A percentile compares a stretch with the other conserved stretches of the same genome.
phyloP scores from a whole-genome alignment of 1,140 invertebrate genomes.

The Atta colombica region DNA sequence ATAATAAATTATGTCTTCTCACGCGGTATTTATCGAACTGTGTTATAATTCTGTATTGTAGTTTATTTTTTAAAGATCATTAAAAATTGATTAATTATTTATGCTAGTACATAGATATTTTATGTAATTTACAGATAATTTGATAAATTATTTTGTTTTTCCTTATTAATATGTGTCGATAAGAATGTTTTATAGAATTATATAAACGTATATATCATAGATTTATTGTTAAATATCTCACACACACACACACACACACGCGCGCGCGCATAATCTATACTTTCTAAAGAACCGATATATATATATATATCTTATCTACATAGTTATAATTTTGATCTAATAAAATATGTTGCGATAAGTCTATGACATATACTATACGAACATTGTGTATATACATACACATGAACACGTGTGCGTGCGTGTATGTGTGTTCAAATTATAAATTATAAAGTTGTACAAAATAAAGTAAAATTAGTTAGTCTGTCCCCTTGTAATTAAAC shows the following conservation, averaged over 20 bases:
- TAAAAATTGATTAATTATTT: conserved; percentile 56
- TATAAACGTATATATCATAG: conserved; percentile 14
- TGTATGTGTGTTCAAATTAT: not conserved
- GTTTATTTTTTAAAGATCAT: not conserved
- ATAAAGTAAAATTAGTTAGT: not conserved
- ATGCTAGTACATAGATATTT: conserved; percentile 56
- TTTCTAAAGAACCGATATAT: not conserved
- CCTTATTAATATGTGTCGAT: not conserved
- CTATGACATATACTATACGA: conserved; percentile 8
- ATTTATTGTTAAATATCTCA: conserved; percentile 11
- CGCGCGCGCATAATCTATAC: no score
- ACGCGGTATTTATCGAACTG: conserved; percentile 35
- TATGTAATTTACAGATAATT: conserved; percentile 16
- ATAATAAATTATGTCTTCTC: conserved; percentile 35
- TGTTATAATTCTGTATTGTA: conserved; percentile 67
- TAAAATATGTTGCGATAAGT: conserved; percentile 6
- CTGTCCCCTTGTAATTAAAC: conserved; percentile 9
- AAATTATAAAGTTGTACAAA: conserved; percentile 16
- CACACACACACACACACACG: no score
- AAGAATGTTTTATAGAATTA: not conserved
- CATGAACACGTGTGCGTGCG: not conserved
- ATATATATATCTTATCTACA: no score
- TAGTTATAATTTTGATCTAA: not conserved
- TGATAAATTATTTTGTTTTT: not conserved
- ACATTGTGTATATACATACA: not conserved